These are phyloP conservation scores for Tolypeutes matacus DNA, from an alignment of 2,797 vertebrate genomes.

Conservation along the genomic window DNA sequence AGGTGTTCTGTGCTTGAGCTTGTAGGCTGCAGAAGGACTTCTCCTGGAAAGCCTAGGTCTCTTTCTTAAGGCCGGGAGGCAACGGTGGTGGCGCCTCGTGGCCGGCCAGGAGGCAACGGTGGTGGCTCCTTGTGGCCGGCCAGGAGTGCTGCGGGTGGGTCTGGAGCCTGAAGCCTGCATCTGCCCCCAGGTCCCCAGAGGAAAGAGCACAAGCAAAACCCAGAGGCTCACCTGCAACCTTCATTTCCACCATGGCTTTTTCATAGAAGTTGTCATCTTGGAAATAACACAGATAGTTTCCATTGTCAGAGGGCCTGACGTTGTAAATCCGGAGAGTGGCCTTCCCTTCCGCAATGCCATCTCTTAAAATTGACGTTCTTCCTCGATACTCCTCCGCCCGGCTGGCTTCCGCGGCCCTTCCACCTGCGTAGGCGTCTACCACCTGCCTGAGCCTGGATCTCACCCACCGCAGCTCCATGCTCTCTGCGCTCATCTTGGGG, in stretches of 20 bases:
- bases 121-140: background rate
- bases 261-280: background rate
- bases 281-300: conserved; percentile 60
- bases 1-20: background rate
- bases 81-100: too few relatives aligned
- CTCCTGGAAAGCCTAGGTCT: background rate
- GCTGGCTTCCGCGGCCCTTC: background rate
- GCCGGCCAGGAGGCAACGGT: too few relatives aligned
- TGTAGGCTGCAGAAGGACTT: background rate
- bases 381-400: background rate
- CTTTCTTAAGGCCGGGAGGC: background rate
- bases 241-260: conserved; percentile 30
- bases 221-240: conserved; percentile 17
- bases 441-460: background rate
- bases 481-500: background rate
- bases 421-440: background rate
- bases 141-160: background rate
- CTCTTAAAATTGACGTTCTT: conserved; percentile 27
- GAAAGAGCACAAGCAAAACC: background rate
- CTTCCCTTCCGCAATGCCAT: background rate
- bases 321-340: background rate
- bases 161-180: background rate
- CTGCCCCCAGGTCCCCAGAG: too few relatives aligned
- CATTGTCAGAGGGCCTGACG: background rate
- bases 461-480: conserved; percentile 48